Evolutionary conservation across 2,113 vertebrate genomes (phyloP).

Genomic region (Donacobius atricapilla): DNA sequence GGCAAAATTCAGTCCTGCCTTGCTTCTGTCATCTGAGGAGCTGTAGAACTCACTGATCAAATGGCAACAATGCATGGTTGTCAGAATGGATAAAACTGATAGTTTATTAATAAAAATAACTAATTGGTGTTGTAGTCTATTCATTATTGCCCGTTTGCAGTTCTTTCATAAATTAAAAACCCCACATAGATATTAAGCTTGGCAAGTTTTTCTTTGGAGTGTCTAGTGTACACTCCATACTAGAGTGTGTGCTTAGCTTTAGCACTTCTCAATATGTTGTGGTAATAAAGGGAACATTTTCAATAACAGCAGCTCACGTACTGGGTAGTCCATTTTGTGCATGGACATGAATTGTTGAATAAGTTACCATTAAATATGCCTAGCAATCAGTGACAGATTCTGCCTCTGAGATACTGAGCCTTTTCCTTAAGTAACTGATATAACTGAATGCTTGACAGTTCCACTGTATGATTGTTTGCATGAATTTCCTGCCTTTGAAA

Average conservation of each 20-base stretch:
- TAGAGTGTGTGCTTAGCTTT: neutral
- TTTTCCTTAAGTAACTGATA: constrained; percentile 10
- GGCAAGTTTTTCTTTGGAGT: neutral
- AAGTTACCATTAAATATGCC: neutral
- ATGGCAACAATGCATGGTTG: neutral
- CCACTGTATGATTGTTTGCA: neutral
- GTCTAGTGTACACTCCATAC: too few species aligned
- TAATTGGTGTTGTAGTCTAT: neutral
- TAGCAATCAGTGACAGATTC: neutral
- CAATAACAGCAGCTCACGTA: neutral
- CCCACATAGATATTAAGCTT: neutral
- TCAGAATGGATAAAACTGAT: neutral
- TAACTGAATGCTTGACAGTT: neutral
- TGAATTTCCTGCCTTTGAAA: constrained; percentile 42
- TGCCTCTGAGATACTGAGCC: neutral
- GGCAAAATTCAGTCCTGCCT: neutral
- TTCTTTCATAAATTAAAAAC: neutral
- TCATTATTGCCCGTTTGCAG: neutral
- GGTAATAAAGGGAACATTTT: neutral
- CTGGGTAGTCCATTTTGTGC: neutral
- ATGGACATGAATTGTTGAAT: neutral
- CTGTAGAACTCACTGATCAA: neutral
- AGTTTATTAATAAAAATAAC: neutral
- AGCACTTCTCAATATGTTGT: neutral
- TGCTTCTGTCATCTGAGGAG: neutral